Percentiles rank a stretch among this genome's conserved stretches.
phyloP scores from a whole-genome alignment of 2,888 invertebrate species.

The Xestia c-nigrum region DNA sequence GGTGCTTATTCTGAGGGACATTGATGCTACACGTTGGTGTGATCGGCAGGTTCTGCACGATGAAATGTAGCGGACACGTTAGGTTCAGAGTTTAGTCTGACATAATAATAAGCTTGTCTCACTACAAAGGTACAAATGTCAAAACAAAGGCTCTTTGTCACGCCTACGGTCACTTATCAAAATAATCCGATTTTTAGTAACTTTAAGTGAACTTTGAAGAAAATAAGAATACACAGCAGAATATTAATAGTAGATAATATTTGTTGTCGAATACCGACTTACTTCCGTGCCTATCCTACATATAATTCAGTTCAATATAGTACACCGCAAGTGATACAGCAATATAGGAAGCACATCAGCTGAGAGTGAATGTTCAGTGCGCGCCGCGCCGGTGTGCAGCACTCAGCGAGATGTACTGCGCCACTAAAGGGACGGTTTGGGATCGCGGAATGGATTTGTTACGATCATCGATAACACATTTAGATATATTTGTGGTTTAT shows the following conservation, averaged over 20 bases:
- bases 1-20: background rate
- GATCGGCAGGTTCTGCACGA: conserved; percentile 2
- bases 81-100: background rate
- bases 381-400: background rate
- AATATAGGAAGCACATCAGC: background rate
- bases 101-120: background rate
- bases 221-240: background rate
- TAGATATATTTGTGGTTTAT: conserved; percentile 30
- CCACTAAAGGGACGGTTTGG: conserved; percentile 23
- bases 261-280: background rate
- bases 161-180: conserved; percentile 4
- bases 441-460: conserved; percentile 49
- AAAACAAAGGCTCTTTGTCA: background rate
- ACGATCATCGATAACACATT: conserved; percentile 35
- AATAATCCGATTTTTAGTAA: background rate
- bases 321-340: no score
- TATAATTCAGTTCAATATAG: background rate
- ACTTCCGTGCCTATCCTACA: no score
- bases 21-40: background rate
- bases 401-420: conserved; percentile 19
- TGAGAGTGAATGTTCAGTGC: background rate
- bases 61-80: background rate
- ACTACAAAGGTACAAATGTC: background rate
- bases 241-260: background rate
- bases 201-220: background rate